Evolutionary conservation across 2,113 vertebrate species (phyloP).

Genomic region (Rhegmatorhina hoffmannsi): DNA sequence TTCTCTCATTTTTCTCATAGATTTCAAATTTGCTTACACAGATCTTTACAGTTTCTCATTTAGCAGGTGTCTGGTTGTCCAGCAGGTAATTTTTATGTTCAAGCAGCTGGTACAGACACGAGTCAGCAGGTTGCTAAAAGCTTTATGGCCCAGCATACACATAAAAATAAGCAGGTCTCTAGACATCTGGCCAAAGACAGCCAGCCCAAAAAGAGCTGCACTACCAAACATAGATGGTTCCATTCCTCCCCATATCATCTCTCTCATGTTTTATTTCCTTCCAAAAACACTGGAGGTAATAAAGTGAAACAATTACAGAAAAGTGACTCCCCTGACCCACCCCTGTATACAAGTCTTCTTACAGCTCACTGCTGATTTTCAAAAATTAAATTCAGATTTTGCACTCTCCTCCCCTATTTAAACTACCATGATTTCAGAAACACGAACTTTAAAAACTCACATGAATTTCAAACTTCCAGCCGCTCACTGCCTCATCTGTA

Average conservation of each 20-base stretch:
- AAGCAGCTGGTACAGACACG: background rate
- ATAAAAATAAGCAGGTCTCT: background rate
- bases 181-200: background rate
- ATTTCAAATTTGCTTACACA: background rate
- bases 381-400: background rate
- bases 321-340: background rate
- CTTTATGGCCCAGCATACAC: background rate
- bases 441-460: conserved; percentile 79
- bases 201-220: background rate
- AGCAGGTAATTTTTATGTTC: background rate
- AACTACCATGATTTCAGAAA: background rate
- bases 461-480: conserved; percentile 99
- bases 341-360: background rate
- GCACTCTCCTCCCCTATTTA: background rate
- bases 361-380: background rate
- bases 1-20: background rate
- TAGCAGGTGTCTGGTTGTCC: background rate
- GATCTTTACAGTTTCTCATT: background rate
- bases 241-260: background rate
- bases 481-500: conserved; percentile 98
- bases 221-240: background rate
- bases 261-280: background rate
- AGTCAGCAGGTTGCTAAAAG: background rate
- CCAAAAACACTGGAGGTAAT: background rate
- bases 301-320: background rate